Base-by-base conservation (phyloP, 2,888 invertebrate species). In the Drosophila anomalipes region DNA sequence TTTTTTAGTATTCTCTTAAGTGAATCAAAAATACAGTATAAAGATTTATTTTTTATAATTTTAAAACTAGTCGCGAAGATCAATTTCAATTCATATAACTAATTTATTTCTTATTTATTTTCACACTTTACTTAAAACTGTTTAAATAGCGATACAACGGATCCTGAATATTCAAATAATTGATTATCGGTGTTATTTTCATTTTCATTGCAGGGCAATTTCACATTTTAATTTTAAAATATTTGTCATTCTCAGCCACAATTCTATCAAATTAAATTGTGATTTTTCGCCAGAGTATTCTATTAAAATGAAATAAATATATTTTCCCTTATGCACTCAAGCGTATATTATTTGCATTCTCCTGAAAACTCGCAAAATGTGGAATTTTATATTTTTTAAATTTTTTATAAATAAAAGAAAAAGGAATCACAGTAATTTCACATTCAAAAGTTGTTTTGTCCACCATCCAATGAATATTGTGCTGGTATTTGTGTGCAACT, bases 401-500 rank as follows among this genome's bases (percentile, higher is more conserved):
- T 6, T 28, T 22, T 22, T 26, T 5, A 35, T 5, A 28, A 30
- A 30, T 5, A 41, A 30, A 41, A 19, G 2, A 3, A 32, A 44
- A 61, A 56, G 39, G 26, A 66, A 57, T 37, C n/a, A 22, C 26
- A 52, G 41, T 10, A 44, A 57, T 44, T 57, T n/a, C 30, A 74
- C 60, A 41, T 61, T 44, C 26, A 10, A 41, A 47, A 61, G 39
- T 51, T 39, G 32, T 39, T 61, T 74, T n/a, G 63, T 41, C 26
- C 41, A 39, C 22, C 41, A 10, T 41, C 14, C 28, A 37, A 68
- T 53, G 2, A 32, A 26, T 37, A 67, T 54, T 37, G 22, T 19
- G 19, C 22, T 32, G 7, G n/a, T 16, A 22, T 41, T 14, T 56
- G 57, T 39, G 37, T 54, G 61, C 39, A 22, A 37, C 12, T 16